Evolutionary conservation across 2,888 invertebrate genomes (phyloP), one percentile per base, ranked within the genome.

Genomic region (Tromatobia lineatoria): DNA sequence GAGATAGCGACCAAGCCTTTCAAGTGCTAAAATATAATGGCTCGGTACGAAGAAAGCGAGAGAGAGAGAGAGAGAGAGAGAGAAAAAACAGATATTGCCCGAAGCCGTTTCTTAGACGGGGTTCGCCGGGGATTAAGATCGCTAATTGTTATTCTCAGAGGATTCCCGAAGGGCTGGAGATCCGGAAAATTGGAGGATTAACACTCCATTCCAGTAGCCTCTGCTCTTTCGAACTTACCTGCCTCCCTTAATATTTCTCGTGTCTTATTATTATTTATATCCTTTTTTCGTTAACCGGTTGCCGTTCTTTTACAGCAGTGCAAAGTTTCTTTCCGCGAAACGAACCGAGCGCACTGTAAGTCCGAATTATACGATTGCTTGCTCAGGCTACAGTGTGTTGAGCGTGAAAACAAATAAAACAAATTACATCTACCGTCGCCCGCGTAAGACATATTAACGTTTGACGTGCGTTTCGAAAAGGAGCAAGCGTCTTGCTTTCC

Each of bases 111-210:
- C 86, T 87, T 82, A 86, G 87, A 80, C 86, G 76, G n/a, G n/a
- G 45, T 52, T 71, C 50, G 25, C 86, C 76, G 77, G 76, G 92
- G 91, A 92, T 92, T 92, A 92, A 91, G 89, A 91, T 90, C 88
- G 90, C 90, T 92, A 92, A 92, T 92, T 92, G 92, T 91, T 92
- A 91, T 89, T 90, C 88, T 88, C 90, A 88, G 89, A 91, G 91
- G 91, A 90, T 89, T 86, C 82, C 73, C 85, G 75, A 85, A 76
- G 81, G 66, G 59, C 75, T 79, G 50, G 52, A 59, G 75, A 69
- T 86, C 87, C 85, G 91, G 89, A 91, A 91, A 91, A 91, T 91
- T 91, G 87, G 38, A 88, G 91, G 91, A 91, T 91, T 91, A 91
- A 83, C 87, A 47, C 76, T n/a, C 18, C 74, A 78, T 50, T 34